Evolutionary conservation across 1,140 invertebrate species (phyloP), one percentile per base, ranked within the genome.

Genomic region (Listronotus bonariensis): DNA sequence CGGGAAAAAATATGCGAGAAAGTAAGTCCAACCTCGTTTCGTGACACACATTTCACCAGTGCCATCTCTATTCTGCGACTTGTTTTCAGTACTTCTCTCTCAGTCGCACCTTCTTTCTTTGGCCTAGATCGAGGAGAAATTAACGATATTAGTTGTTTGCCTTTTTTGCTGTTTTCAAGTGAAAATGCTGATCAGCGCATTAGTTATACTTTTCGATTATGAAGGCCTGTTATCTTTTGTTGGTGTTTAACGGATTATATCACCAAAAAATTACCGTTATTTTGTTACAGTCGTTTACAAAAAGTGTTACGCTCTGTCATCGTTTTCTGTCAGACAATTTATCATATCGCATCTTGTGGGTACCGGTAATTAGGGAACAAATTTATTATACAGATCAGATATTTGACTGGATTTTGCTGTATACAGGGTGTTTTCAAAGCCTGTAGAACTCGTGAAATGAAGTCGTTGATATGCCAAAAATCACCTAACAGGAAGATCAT

Each of bases 21-120:
- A 72, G 71, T 71, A 72, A 72, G 71, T 72, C 53, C 68, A 69
- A 70, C 72, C 72, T 68, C 69, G 63, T 69, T 73, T 68, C 61
- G 17, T 71, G 72, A 73, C 72, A 73, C 45, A 73, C 72, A 71
- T 73, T 73, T 73, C 67, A 67, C 69, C 66, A 5, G 31, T 64
- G 62, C 68, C 65, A 72, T 72, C 68, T 72, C 57, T 66, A 51
- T 72, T 65, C 48, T 62, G 52, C 26, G 40, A 51, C 49, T 46
- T 59, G 43, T 68, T 65, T 66, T 53, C 63, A 41, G 45, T 68
- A 70, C 42, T 42, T 61, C 69, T 46, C 31, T 70, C 67, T 68
- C 53, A 11, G 49, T 62, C 57, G 7, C 54, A 52, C 52, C 17
- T 60, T 73, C 72, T 73, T 73, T 73, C 72, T 73, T 73, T 68